Percentiles rank a stretch among this genome's conserved stretches.
These are phyloP conservation scores for Arizona elegans DNA, from an alignment of 2,113 vertebrate species.

Conservation along the genomic window DNA sequence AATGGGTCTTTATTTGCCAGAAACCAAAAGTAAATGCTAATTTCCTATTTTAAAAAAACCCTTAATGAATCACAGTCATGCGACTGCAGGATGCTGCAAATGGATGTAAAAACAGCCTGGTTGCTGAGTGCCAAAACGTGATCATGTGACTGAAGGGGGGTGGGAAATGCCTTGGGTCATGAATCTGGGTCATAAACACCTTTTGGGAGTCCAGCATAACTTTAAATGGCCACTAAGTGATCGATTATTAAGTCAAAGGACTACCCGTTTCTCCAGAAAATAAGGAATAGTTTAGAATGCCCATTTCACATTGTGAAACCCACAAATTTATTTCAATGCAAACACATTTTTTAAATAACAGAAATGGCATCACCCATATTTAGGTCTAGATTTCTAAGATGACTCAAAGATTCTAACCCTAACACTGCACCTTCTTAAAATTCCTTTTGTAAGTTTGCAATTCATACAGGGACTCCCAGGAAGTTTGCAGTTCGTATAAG, in stretches of 20 bases:
- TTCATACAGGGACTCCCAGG: background rate
- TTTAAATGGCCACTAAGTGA: background rate
- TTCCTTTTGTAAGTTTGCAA: background rate
- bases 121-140: background rate
- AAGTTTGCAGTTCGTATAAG: background rate
- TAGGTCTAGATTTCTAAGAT: background rate
- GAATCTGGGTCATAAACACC: background rate
- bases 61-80: background rate
- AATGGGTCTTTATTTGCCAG: background rate
- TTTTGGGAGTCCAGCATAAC: background rate
- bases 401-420: background rate
- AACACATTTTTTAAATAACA: background rate
- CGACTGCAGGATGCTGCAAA: background rate
- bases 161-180: background rate
- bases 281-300: background rate
- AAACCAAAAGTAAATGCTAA: background rate
- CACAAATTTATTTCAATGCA: background rate
- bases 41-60: background rate
- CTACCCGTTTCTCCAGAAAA: background rate
- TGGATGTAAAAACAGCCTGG: background rate
- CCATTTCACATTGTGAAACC: background rate
- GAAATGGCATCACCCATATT: background rate
- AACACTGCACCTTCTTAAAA: too few species aligned
- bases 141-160: background rate
- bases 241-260: background rate